Evolutionary conservation across 2,797 vertebrate genomes (phyloP).

Genomic region (Hemitrygon akajei): DNA sequence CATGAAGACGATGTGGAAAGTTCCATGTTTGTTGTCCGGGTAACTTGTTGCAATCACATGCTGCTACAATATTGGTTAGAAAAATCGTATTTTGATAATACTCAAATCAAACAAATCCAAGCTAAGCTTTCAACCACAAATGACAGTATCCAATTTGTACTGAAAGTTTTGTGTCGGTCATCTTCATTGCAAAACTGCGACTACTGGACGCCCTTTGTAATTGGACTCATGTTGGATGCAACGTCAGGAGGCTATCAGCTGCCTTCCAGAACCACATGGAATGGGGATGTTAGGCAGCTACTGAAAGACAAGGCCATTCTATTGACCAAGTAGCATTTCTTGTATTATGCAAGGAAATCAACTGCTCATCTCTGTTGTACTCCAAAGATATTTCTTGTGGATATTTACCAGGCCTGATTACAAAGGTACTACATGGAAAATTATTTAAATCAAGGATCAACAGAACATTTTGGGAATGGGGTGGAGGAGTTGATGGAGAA

Average conservation of each 20-base stretch:
- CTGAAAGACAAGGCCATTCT: slow-evolving; percentile 49
- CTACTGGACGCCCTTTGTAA: slow-evolving; percentile 59
- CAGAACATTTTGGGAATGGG: background rate
- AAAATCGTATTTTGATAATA: slow-evolving; percentile 52
- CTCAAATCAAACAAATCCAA: slow-evolving; percentile 54
- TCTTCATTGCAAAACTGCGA: slow-evolving; percentile 50
- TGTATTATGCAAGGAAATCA: background rate
- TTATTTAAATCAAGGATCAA: background rate
- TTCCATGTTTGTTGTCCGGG: slow-evolving; percentile 50
- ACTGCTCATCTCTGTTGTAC: background rate
- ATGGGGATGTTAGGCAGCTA: slow-evolving; percentile 45
- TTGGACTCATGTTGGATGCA: slow-evolving; percentile 54
- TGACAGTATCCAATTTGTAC: slow-evolving; percentile 49
- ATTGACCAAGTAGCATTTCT: slow-evolving; percentile 46
- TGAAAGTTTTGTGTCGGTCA: slow-evolving; percentile 47
- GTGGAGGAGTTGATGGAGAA: too few relatives aligned
- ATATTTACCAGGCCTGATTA: background rate
- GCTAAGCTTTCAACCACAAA: slow-evolving; percentile 8
- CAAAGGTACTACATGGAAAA: background rate
- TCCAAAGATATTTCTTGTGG: background rate
- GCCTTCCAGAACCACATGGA: slow-evolving; percentile 41
- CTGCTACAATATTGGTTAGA: slow-evolving; percentile 54
- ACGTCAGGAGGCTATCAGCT: slow-evolving; percentile 50
- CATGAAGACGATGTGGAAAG: slow-evolving; percentile 51
- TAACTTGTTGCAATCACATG: slow-evolving; percentile 48